Conservation (phyloP, 2,888 invertebrate species). For the Cantharis lateralis region DNA sequence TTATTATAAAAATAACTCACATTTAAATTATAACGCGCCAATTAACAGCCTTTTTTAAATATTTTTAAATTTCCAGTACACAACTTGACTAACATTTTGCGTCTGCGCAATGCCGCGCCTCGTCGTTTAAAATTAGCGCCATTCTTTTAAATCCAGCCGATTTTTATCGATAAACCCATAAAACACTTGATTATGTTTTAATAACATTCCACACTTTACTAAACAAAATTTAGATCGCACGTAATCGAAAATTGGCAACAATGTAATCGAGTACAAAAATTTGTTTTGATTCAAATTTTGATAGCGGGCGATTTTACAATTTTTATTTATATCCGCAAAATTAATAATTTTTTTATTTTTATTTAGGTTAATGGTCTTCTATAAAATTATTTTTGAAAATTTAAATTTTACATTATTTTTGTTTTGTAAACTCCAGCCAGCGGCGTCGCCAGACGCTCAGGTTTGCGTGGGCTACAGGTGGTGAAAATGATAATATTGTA, state of each 20-base stretch:
- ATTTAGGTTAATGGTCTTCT: no score
- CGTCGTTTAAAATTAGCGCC: conserved; percentile 13
- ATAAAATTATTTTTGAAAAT: no score
- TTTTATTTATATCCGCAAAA: no score
- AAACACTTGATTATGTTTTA: background rate
- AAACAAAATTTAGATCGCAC: background rate
- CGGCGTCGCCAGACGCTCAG: no score
- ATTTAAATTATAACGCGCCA: background rate
- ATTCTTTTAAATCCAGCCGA: background rate
- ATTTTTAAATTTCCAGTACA: background rate
- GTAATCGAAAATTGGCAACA: background rate
- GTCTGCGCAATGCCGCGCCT: conserved; percentile 3
- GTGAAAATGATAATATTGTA: no score
- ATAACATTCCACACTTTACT: background rate
- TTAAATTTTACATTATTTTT: no score
- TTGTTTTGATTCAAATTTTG: no score
- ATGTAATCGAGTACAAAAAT: background rate
- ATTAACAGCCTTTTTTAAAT: conserved; percentile 2
- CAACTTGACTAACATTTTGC: conserved; percentile 10
- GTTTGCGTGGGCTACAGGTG: no score
- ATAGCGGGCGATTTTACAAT: no score
- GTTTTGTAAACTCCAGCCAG: no score
- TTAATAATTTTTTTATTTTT: no score
- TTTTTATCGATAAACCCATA: background rate
- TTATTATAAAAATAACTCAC: conserved; percentile 2